These are phyloP conservation scores for Myotis vivesi DNA, from an alignment of 2,797 vertebrate genomes.

Conservation along the genomic window DNA sequence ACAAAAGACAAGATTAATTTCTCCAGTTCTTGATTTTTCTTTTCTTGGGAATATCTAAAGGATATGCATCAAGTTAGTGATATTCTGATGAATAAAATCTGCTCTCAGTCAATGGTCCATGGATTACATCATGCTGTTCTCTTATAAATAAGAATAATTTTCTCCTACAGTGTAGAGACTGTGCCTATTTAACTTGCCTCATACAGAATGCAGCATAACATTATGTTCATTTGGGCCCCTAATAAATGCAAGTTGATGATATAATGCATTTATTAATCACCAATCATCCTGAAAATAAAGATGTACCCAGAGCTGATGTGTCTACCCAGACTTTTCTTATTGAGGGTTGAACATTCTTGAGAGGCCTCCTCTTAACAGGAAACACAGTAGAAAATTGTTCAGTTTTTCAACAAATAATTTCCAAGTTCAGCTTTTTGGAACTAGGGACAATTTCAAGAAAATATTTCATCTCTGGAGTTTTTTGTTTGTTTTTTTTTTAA, in stretches of 20 bases:
- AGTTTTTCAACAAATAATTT: slow-evolving; percentile 46
- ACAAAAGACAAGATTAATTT: background rate
- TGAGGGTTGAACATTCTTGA: slow-evolving; percentile 31
- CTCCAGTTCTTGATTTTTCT: background rate
- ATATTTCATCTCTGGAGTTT: slow-evolving; percentile 20
- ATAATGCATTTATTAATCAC: slow-evolving; percentile 70
- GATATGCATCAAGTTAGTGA: background rate
- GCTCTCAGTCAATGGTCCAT: background rate
- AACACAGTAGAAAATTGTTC: slow-evolving; percentile 61
- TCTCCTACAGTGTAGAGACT: background rate
- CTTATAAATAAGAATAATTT: slow-evolving; percentile 46
- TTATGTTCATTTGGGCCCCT: slow-evolving; percentile 54
- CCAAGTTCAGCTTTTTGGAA: too few species aligned
- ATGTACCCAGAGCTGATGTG: slow-evolving; percentile 53
- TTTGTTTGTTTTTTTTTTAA: too few species aligned
- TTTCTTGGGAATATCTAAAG: background rate
- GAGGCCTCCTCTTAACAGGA: slow-evolving; percentile 41
- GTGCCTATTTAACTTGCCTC: slow-evolving; percentile 51
- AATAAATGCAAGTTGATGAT: slow-evolving; percentile 61
- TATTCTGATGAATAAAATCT: background rate
- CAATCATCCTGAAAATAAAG: slow-evolving; percentile 73
- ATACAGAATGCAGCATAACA: slow-evolving; percentile 22
- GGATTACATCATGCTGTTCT: slow-evolving; percentile 19
- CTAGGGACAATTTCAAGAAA: background rate
- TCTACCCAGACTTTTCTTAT: slow-evolving; percentile 49